Evolutionary conservation across 2,888 invertebrate species (phyloP).

Genomic region (Galerucella nymphaeae): DNA sequence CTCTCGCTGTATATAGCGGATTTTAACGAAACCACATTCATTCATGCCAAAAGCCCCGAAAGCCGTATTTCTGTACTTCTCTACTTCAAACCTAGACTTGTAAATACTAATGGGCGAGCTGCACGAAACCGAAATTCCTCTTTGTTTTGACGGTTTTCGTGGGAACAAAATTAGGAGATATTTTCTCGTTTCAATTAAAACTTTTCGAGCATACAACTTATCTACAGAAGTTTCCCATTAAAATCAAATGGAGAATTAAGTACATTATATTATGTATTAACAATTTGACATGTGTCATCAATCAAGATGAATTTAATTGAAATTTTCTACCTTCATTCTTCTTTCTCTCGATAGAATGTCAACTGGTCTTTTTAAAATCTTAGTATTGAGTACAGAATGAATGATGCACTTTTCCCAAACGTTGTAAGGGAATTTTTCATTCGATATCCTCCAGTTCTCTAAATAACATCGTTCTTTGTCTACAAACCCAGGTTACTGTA

Average conservation of each 20-base stretch:
- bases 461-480: neutral
- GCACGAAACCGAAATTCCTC: neutral
- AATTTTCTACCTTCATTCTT: too few species aligned
- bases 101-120: slow-evolving; percentile 2
- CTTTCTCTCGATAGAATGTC: too few species aligned
- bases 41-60: slow-evolving; percentile 1
- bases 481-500: neutral
- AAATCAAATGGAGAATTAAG: neutral
- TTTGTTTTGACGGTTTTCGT: neutral
- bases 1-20: neutral
- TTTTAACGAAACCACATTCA: slow-evolving; percentile 1
- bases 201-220: neutral
- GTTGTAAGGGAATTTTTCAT: too few species aligned
- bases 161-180: neutral
- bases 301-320: too few species aligned
- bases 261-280: too few species aligned
- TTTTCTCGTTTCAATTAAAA: neutral
- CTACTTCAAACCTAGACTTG: slow-evolving; percentile 3
- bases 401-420: too few species aligned
- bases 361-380: too few species aligned
- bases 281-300: too few species aligned
- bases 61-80: slow-evolving; percentile 2
- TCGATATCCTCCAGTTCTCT: too few species aligned
- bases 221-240: neutral
- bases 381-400: too few species aligned